Percentiles rank a stretch among this genome's conserved stretches.
Evolutionary conservation across 2,888 invertebrate species (phyloP).

Genomic region (Seira ritae): DNA sequence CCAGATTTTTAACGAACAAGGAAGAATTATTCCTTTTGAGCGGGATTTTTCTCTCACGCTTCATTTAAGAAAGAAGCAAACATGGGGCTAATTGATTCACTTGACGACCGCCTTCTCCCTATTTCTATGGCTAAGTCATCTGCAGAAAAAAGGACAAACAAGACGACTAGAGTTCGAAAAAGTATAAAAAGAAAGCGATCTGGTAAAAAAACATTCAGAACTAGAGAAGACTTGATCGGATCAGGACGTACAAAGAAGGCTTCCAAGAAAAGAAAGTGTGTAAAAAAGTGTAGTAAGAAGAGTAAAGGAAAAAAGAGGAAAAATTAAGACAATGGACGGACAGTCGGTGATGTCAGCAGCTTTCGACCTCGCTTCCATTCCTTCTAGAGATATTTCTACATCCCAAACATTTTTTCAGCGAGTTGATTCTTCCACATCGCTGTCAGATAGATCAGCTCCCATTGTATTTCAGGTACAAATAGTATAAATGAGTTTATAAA

Average conservation of each 20-base stretch:
- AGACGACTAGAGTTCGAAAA: too few relatives aligned
- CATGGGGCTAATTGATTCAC: too few relatives aligned
- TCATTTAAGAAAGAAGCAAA: too few relatives aligned
- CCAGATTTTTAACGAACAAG: background rate
- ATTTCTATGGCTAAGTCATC: too few relatives aligned
- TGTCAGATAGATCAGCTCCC: background rate
- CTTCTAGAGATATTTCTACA: background rate
- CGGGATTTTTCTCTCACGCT: background rate
- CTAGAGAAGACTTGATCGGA: background rate
- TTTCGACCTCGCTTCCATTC: background rate
- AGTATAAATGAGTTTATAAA: background rate
- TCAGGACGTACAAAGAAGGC: background rate
- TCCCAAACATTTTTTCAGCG: background rate
- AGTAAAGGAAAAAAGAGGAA: background rate
- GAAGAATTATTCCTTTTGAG: background rate
- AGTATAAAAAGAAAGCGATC: background rate
- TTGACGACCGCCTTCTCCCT: too few relatives aligned
- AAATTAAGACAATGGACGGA: background rate
- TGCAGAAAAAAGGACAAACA: too few relatives aligned
- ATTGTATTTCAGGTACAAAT: background rate
- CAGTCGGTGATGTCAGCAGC: background rate
- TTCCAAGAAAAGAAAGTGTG: background rate
- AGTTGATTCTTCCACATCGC: background rate
- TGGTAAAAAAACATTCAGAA: background rate
- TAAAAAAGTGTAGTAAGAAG: constrained; percentile 12